Percentiles rank a stretch among this genome's conserved stretches.
Evolutionary conservation across 1,140 invertebrate genomes (phyloP).

Genomic region (Orchestia grillus): DNA sequence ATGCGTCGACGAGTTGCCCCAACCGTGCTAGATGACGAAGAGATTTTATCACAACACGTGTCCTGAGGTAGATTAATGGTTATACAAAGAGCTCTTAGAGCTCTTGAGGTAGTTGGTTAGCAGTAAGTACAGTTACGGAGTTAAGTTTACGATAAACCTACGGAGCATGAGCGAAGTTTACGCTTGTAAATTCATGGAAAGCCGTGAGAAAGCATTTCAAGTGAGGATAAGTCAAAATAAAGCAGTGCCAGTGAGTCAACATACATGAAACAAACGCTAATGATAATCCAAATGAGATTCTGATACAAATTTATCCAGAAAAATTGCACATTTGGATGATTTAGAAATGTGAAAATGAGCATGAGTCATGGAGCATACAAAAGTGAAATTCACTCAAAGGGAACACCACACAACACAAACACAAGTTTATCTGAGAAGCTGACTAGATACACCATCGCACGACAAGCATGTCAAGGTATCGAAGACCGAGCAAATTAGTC

Average conservation of each 20-base stretch:
- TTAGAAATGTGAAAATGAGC: neutral
- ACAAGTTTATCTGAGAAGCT: neutral
- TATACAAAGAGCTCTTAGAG: neutral
- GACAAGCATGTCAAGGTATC: neutral
- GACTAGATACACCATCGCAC: neutral
- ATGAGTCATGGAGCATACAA: neutral
- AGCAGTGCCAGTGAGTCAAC: neutral
- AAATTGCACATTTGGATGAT: neutral
- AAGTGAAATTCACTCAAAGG: neutral
- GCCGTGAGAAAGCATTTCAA: neutral
- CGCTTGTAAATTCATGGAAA: neutral
- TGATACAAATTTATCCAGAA: neutral
- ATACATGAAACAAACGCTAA: neutral
- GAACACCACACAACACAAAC: neutral
- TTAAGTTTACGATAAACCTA: slow-evolving; percentile 17
- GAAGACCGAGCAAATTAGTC: neutral
- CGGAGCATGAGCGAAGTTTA: neutral
- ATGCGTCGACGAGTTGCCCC: neutral
- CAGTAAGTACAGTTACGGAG: neutral
- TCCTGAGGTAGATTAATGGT: slow-evolving; percentile 29
- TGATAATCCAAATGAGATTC: neutral
- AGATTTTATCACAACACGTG: slow-evolving; percentile 45
- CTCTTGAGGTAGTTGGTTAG: slow-evolving; percentile 40
- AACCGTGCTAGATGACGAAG: neutral
- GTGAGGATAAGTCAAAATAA: neutral